Percentiles rank a stretch among this genome's conserved stretches.
Evolutionary conservation across 1,140 invertebrate genomes (phyloP).

Genomic region (Brachionus asplanchnoidis): DNA sequence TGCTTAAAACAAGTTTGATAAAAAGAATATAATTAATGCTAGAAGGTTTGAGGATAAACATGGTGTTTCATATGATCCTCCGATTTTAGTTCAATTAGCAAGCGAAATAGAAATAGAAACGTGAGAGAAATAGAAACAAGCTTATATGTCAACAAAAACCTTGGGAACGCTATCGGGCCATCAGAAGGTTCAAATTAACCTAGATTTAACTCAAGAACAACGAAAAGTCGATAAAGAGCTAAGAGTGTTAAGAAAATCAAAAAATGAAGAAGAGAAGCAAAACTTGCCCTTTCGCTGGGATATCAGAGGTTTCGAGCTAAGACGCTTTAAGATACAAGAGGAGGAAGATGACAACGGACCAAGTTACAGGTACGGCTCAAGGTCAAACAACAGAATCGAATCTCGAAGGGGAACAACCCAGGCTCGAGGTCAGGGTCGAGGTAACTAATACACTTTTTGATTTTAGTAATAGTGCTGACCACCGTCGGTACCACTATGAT

Average conservation of each 20-base stretch:
- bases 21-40: too few species aligned
- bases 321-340: not conserved
- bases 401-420: not conserved
- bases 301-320: not conserved
- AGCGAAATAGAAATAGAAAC: too few species aligned
- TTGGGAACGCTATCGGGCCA: not conserved
- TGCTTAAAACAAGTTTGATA: too few species aligned
- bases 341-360: not conserved
- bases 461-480: not conserved
- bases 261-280: not conserved
- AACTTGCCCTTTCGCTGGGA: not conserved
- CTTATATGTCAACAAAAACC: not conserved
- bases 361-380: not conserved
- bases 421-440: not conserved
- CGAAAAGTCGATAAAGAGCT: not conserved
- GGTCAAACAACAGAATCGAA: not conserved
- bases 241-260: not conserved
- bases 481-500: not conserved
- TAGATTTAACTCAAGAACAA: not conserved
- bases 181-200: not conserved
- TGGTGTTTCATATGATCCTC: not conserved
- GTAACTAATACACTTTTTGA: not conserved
- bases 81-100: not conserved
- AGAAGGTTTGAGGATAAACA: not conserved
- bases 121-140: not conserved